These are phyloP conservation scores for Hermatobates lingyangjiaoensis DNA, from an alignment of 1,140 invertebrate species.

Conservation along the genomic window DNA sequence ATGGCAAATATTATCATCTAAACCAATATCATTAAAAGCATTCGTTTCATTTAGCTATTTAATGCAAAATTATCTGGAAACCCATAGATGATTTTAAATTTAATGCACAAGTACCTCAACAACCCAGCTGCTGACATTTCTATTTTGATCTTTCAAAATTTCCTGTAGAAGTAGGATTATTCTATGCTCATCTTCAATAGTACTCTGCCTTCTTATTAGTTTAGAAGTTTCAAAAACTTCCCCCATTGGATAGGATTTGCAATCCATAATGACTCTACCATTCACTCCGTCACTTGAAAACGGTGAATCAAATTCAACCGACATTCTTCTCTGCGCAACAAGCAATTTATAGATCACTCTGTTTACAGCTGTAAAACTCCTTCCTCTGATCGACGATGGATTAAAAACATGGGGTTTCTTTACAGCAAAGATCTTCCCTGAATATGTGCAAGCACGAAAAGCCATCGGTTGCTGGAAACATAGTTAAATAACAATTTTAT, in stretches of 20 bases:
- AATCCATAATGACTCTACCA: background rate
- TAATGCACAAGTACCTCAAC: constrained; percentile 30
- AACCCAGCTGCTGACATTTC: constrained; percentile 28
- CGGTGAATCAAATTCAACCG: too few relatives aligned
- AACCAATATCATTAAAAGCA: background rate
- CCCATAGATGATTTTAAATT: too few relatives aligned
- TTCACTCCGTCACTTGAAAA: too few relatives aligned
- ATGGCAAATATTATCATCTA: background rate
- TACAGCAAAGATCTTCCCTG: too few relatives aligned
- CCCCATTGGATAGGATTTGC: background rate
- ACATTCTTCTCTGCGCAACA: too few relatives aligned
- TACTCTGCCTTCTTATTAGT: constrained; percentile 10
- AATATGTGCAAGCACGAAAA: too few relatives aligned
- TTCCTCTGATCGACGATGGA: too few relatives aligned
- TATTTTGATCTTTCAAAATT: constrained; percentile 25
- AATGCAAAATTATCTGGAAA: background rate
- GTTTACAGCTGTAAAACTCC: too few relatives aligned
- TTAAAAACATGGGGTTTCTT: too few relatives aligned
- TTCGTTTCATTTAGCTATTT: background rate
- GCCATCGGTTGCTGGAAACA: too few relatives aligned
- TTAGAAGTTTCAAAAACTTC: constrained; percentile 2
- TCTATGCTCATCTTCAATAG: constrained; percentile 14
- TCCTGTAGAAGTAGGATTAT: constrained; percentile 22
- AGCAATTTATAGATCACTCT: too few relatives aligned
- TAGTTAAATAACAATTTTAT: too few relatives aligned